Base-by-base conservation (phyloP, 2,113 vertebrate species). In the Gadus chalcogrammus region DNA sequence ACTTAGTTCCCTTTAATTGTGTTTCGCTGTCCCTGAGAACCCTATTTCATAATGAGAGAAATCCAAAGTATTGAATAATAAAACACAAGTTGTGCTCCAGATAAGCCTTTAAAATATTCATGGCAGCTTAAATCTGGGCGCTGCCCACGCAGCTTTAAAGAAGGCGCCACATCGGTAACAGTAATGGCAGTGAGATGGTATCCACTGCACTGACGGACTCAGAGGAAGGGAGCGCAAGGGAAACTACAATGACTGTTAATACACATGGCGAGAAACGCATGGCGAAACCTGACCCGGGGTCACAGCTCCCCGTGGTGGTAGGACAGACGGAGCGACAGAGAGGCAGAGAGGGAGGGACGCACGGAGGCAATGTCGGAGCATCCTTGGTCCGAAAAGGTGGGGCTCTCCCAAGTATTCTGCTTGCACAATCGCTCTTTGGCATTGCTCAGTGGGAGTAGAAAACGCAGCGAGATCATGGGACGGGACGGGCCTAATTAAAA, bases 11-110 rank as follows among this genome's bases (percentile, higher is more conserved):
- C 84, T 88, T 90, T 87, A 85, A 91, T 87, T 85, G 87, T 83
- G 84, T 85, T 87, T 86, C 81, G 79, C 87, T 78, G 81, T 92
- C 91, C 92, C 92, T 92, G 91, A 93, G 91, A 92, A 91, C 86
- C 77, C 76, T 89, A 86, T 90, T 89, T 89, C 70, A 80, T 77
- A 83, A 88, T 76, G 61, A 89, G 79, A 81, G 79, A 80, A 84
- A 85, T 22, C 69, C 78, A 81, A 90, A 78, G 75, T 81, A 75
- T 77, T 88, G 84, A 88, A 88, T 85, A 85, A 91, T 88, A 81
- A 87, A 90, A 85, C 70, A 82, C 81, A 82, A 88, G 79, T 79
- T 81, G 76, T 78, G 84, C 89, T 83, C 87, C 88, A 83, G 84
- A 91, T 72, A 82, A 71, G 70, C 74, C 20, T 70, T 85, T 74